These are phyloP conservation scores for Bolinopsis microptera DNA, from an alignment of 37 sponge, comb jelly and placozoan genomes.

Conservation along the genomic window DNA sequence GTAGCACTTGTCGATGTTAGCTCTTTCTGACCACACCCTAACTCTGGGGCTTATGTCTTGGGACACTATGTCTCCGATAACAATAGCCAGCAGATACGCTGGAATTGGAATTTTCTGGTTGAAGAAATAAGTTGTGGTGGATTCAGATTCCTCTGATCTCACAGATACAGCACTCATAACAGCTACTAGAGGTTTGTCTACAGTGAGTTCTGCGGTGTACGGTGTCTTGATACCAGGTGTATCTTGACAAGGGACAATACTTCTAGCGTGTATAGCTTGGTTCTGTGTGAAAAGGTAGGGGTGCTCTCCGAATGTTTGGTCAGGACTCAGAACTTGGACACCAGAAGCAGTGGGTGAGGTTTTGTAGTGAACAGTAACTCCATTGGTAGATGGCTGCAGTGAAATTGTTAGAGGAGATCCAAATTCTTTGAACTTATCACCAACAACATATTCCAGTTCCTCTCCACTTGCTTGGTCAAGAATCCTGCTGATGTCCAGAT, in stretches of 20 bases:
- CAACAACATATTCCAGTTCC: constrained; percentile 24
- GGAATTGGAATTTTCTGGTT: constrained; percentile 80
- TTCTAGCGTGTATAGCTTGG: constrained; percentile 89
- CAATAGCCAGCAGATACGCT: constrained; percentile 86
- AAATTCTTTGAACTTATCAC: constrained; percentile 40
- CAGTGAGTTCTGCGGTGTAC: constrained; percentile 77
- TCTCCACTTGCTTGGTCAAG: constrained; percentile 21
- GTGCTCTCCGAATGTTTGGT: constrained; percentile 85
- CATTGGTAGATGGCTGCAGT: constrained; percentile 5
- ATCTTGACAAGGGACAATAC: constrained; percentile 92
- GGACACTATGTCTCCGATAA: constrained; percentile 75
- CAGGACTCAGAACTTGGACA: constrained; percentile 86
- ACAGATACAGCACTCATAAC: constrained; percentile 82
- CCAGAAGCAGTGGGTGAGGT: constrained; percentile 75
- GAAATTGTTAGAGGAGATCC: constrained; percentile 67
- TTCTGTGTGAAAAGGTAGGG: constrained; percentile 93
- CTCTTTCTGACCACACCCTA: constrained; percentile 87
- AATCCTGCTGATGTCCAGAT: constrained; percentile 61
- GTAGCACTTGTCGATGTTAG: constrained; percentile 75
- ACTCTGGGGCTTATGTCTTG: constrained; percentile 29
- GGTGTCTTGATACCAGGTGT: constrained; percentile 82
- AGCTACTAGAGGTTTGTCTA: constrained; percentile 65
- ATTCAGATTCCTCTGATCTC: constrained; percentile 52
- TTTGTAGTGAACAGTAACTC: constrained; percentile 70
- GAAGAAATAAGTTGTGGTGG: constrained; percentile 27